phyloP scores from a whole-genome alignment of 2,888 invertebrate genomes.

The Diaphora mendica region DNA sequence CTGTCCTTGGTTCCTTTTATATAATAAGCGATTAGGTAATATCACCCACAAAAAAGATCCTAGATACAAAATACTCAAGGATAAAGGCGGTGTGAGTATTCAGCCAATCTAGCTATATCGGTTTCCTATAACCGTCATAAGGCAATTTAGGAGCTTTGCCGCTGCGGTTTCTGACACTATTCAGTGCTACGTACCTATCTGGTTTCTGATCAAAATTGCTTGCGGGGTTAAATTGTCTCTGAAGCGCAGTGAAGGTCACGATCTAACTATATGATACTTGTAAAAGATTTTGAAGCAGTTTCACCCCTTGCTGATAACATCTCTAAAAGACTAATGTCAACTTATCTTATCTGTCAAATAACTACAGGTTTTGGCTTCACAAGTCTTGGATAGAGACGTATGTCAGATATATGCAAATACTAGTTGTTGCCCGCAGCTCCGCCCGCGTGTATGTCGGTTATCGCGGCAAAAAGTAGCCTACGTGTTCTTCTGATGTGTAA shows the following conservation, averaged over 20 bases:
- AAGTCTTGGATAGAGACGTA: no score
- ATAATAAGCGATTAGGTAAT: not conserved
- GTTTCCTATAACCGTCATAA: constrained; percentile 31
- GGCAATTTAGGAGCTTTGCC: constrained; percentile 22
- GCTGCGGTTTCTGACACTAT: constrained; percentile 34
- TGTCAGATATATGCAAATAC: no score
- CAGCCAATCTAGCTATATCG: constrained; percentile 33
- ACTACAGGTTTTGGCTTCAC: no score
- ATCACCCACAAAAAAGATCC: not conserved
- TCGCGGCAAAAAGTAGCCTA: no score
- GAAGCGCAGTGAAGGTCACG: not conserved
- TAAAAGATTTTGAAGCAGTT: not conserved
- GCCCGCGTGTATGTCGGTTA: no score
- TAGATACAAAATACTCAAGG: not conserved
- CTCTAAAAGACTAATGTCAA: no score
- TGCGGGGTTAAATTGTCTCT: constrained; percentile 13
- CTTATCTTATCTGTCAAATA: no score
- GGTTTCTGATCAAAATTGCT: constrained; percentile 33
- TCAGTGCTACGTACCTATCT: constrained; percentile 19
- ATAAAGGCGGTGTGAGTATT: constrained; percentile 25
- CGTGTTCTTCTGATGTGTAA: no score
- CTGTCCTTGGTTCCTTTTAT: not conserved
- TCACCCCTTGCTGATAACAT: no score
- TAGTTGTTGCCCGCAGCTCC: no score
- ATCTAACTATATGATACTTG: not conserved